Percentiles rank a stretch among this genome's conserved stretches.
These are phyloP conservation scores for Spheniscus mendiculus DNA, from an alignment of 2,113 vertebrate species.

Conservation along the genomic window DNA sequence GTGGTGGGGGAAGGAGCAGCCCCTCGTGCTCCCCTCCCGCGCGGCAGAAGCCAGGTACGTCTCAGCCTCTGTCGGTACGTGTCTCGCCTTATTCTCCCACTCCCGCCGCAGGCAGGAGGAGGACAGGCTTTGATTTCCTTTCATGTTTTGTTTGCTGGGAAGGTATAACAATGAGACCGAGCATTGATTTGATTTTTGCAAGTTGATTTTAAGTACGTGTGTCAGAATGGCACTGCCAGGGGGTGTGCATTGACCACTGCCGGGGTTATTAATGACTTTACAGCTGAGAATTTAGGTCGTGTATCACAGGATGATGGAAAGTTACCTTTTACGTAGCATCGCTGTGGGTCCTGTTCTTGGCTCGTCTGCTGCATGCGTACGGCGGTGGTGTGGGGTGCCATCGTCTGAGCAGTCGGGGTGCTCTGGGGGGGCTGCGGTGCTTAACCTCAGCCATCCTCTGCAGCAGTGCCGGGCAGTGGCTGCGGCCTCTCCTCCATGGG, in stretches of 20 bases:
- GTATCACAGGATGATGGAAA: background rate
- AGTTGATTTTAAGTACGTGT: background rate
- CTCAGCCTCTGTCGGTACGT: accelerated
- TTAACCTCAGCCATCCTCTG: background rate
- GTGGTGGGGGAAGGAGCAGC: background rate
- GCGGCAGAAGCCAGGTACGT: background rate
- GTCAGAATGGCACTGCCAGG: accelerated
- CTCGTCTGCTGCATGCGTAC: background rate
- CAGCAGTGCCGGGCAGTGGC: accelerated
- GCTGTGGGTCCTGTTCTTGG: background rate
- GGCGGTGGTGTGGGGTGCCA: accelerated
- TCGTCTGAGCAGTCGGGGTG: accelerated
- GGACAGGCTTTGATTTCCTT: background rate
- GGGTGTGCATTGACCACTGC: accelerated
- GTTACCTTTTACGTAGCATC: too few species aligned
- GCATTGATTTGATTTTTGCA: background rate
- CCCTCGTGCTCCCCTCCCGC: background rate
- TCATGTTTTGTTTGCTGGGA: background rate
- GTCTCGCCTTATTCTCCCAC: background rate
- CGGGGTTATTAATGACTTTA: background rate
- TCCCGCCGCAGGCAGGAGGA: background rate
- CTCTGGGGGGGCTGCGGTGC: background rate
- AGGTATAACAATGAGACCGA: background rate
- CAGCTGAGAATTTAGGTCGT: accelerated
- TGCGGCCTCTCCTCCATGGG: accelerated